These are phyloP conservation scores for Pteronotus mesoamericanus DNA, from an alignment of 2,797 vertebrate genomes.

Conservation along the genomic window DNA sequence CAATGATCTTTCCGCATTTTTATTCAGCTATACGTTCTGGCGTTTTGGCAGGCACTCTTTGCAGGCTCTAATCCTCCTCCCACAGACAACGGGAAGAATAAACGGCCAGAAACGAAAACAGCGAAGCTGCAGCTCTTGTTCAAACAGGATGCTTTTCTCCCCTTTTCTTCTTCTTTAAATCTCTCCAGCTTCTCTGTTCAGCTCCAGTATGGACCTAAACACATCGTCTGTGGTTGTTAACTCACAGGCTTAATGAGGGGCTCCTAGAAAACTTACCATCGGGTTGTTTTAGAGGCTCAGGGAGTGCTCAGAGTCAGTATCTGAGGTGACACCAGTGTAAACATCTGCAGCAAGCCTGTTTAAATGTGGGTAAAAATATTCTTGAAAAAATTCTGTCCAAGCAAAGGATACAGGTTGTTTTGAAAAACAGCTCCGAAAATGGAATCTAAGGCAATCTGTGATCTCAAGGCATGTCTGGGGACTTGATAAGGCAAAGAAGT, in stretches of 20 bases:
- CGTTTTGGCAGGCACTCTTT: slow-evolving; percentile 52
- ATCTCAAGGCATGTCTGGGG: neutral
- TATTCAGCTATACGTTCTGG: slow-evolving; percentile 17
- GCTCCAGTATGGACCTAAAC: neutral
- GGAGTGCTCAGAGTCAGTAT: neutral
- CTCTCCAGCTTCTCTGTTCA: neutral
- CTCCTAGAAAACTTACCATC: neutral
- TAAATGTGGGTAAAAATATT: neutral
- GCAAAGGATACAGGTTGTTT: slow-evolving; percentile 11
- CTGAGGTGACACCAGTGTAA: neutral
- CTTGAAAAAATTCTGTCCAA: slow-evolving; percentile 23
- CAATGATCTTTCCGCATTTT: slow-evolving; percentile 53
- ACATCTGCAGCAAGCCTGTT: slow-evolving; percentile 34
- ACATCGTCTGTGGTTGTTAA: neutral
- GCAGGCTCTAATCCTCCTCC: slow-evolving; percentile 43
- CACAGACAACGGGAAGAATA: slow-evolving; percentile 36
- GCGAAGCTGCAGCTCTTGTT: neutral
- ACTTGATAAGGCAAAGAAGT: neutral
- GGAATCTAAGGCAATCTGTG: neutral
- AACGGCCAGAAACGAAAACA: slow-evolving; percentile 32
- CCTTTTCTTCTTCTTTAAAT: neutral
- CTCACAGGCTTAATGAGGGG: neutral
- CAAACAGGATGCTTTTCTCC: neutral
- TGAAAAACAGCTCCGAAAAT: slow-evolving; percentile 2
- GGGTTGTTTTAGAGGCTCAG: neutral